phyloP scores from a whole-genome alignment of 2,797 vertebrate genomes.

The Hyperoplus immaculatus region DNA sequence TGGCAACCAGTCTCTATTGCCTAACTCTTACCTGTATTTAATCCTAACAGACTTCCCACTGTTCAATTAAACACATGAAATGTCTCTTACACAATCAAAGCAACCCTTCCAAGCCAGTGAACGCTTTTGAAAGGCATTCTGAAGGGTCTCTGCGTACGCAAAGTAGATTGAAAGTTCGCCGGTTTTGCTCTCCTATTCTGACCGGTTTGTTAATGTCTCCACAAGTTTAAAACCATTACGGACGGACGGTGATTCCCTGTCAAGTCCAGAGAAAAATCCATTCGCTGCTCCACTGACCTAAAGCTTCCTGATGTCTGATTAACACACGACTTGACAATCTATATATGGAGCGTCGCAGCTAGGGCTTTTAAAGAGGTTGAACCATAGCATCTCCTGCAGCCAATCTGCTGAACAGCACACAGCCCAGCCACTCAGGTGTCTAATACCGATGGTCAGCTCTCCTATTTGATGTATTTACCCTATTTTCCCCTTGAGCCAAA shows the following conservation, averaged over 20 bases:
- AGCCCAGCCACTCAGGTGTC: slow-evolving; percentile 21
- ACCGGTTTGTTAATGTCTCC: slow-evolving; percentile 73
- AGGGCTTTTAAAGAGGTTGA: slow-evolving; percentile 57
- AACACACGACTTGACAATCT: slow-evolving; percentile 76
- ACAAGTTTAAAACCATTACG: slow-evolving; percentile 72
- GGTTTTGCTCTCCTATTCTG: slow-evolving; percentile 57
- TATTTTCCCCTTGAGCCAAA: slow-evolving; percentile 20
- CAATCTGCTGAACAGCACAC: slow-evolving; percentile 38
- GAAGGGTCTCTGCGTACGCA: slow-evolving; percentile 16
- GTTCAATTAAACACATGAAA: slow-evolving; percentile 22
- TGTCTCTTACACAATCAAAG: not conserved
- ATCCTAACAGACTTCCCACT: slow-evolving; percentile 22
- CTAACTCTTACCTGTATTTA: not conserved
- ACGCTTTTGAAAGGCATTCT: slow-evolving; percentile 32
- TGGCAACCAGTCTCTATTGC: not conserved
- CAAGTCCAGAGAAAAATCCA: slow-evolving; percentile 73
- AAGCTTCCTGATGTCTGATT: slow-evolving; percentile 76
- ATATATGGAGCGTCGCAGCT: slow-evolving; percentile 55
- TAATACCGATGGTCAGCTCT: not conserved
- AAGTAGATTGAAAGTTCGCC: slow-evolving; percentile 21
- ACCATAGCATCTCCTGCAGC: slow-evolving; percentile 44
- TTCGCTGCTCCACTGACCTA: slow-evolving; percentile 77
- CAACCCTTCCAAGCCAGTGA: slow-evolving; percentile 4
- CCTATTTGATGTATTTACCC: slow-evolving; percentile 23
- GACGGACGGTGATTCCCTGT: slow-evolving; percentile 52